Evolutionary conservation across 2,797 vertebrate species (phyloP).

Genomic region (Limnodromus scolopaceus): DNA sequence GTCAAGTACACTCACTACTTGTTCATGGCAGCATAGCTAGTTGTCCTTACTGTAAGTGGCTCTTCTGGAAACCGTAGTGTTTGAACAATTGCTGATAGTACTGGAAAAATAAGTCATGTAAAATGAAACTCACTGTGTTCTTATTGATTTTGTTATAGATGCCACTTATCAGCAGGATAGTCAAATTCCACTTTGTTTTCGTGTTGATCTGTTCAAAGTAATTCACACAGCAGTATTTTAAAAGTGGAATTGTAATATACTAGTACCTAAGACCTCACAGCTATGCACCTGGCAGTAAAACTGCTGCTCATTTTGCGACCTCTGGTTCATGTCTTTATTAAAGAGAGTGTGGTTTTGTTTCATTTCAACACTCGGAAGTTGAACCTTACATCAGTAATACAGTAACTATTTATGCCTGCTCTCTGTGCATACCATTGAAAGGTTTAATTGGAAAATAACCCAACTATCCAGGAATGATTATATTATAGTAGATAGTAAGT

Average conservation of each 20-base stretch:
- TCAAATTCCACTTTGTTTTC: neutral
- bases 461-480: neutral
- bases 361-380: neutral
- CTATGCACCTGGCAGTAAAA: neutral
- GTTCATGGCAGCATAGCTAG: rapidly evolving
- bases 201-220: neutral
- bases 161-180: neutral
- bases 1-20: neutral
- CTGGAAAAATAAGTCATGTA: neutral
- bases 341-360: neutral
- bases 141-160: neutral
- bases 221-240: neutral
- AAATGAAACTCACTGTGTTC: neutral
- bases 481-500: no score
- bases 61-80: neutral
- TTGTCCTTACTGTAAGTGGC: neutral
- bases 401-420: neutral
- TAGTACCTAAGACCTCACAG: neutral
- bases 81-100: neutral
- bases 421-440: neutral
- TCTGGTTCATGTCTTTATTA: rapidly evolving
- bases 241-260: neutral
- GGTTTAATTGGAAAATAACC: neutral
- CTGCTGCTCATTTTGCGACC: neutral
- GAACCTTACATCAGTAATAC: neutral